Conservation (phyloP, 1,140 invertebrate genomes). For the Pollicipes pollicipes region DNA sequence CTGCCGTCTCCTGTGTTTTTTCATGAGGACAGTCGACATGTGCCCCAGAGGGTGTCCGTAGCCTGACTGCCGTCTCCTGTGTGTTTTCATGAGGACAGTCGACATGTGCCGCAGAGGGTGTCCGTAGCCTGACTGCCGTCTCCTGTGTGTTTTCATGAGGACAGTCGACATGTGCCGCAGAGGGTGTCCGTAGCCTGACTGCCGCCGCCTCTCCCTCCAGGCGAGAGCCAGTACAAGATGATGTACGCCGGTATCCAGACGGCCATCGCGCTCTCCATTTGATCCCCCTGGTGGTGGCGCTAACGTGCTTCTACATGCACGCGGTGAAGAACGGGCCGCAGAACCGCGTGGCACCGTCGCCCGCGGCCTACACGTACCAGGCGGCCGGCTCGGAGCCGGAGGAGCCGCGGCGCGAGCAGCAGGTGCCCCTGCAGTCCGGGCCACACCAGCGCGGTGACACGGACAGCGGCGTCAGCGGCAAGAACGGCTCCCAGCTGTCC, state of each 20-base stretch:
- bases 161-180: no score
- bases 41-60: no score
- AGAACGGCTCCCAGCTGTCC: neutral
- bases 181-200: no score
- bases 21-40: no score
- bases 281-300: constrained; percentile 48
- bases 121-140: no score
- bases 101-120: no score
- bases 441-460: neutral
- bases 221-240: constrained; percentile 42
- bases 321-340: neutral
- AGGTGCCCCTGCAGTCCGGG: neutral
- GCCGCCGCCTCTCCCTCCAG: constrained; percentile 27
- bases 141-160: no score
- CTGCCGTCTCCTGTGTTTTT: no score
- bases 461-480: neutral
- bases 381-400: neutral
- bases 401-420: neutral
- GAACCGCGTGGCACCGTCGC: neutral
- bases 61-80: no score
- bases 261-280: constrained; percentile 54
- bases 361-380: neutral
- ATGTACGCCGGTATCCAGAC: constrained; percentile 49
- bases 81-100: no score
- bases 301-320: constrained; percentile 37